phyloP scores from a whole-genome alignment of 2,797 vertebrate species.

The Gadopsis bispinosus region DNA sequence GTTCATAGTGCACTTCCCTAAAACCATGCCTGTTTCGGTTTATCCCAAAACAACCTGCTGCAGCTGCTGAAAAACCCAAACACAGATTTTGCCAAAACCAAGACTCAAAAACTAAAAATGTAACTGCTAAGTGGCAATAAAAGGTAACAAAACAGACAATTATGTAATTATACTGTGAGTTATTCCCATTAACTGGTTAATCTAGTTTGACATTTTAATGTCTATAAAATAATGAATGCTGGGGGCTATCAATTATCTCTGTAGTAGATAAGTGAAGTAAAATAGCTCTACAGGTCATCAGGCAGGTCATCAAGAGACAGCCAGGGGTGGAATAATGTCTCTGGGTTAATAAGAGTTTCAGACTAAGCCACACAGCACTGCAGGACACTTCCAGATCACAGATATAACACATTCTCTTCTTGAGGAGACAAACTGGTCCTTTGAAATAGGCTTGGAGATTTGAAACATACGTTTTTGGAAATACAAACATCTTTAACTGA shows the following conservation, averaged over 20 bases:
- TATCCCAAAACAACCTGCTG: constrained; percentile 23
- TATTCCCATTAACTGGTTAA: constrained; percentile 24
- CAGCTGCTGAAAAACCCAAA: constrained; percentile 40
- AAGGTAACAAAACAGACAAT: constrained; percentile 27
- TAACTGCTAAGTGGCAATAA: neutral
- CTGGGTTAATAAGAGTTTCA: constrained; percentile 46
- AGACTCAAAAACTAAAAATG: neutral
- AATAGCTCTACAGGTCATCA: constrained; percentile 50
- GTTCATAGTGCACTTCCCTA: constrained; percentile 27
- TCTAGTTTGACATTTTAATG: constrained; percentile 19
- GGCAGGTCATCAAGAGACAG: constrained; percentile 52
- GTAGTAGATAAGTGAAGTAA: constrained; percentile 43
- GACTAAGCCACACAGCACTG: constrained; percentile 23
- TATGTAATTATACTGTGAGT: neutral
- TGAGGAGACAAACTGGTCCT: neutral
- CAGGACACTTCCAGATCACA: constrained; percentile 12
- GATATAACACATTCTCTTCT: constrained; percentile 1
- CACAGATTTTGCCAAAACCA: constrained; percentile 14
- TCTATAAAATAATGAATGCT: constrained; percentile 40
- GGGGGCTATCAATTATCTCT: constrained; percentile 55
- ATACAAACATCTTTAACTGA: constrained; percentile 19
- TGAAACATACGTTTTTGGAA: neutral
- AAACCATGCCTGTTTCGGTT: constrained; percentile 14
- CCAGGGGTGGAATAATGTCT: constrained; percentile 44
- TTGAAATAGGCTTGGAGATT: neutral